Conservation (phyloP, 2,113 vertebrate species). For the Scophthalmus maximus region DNA sequence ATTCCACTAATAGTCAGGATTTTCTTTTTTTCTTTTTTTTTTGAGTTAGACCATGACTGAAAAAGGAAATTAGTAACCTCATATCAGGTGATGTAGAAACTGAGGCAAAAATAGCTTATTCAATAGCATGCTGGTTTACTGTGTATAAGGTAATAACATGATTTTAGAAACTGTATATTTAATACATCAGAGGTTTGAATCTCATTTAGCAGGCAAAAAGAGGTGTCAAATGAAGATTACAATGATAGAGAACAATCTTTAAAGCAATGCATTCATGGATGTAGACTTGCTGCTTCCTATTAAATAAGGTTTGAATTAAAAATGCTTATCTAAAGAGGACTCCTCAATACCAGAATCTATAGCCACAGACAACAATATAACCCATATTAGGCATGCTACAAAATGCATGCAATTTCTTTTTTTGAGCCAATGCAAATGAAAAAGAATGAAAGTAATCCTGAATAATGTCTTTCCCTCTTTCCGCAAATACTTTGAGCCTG, state of each 20-base stretch:
- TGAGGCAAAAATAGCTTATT: background rate
- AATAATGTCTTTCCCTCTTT: slow-evolving; percentile 58
- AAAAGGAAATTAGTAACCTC: too few species aligned
- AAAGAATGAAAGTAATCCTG: slow-evolving; percentile 52
- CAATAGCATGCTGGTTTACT: background rate
- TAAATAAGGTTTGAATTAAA: slow-evolving; percentile 57
- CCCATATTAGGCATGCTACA: slow-evolving; percentile 43
- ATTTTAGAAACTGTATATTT: slow-evolving; percentile 1
- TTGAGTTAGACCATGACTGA: too few species aligned
- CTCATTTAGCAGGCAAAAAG: slow-evolving; percentile 32
- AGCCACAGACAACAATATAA: slow-evolving; percentile 51
- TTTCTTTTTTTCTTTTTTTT: too few species aligned
- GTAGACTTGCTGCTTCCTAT: slow-evolving; percentile 35
- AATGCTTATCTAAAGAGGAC: slow-evolving; percentile 54
- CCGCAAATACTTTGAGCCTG: slow-evolving; percentile 59
- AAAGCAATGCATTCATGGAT: slow-evolving; percentile 30
- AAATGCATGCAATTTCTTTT: slow-evolving; percentile 60
- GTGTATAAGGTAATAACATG: background rate
- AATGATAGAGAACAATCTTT: slow-evolving; percentile 40
- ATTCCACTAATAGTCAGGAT: too few species aligned
- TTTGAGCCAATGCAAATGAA: slow-evolving; percentile 63
- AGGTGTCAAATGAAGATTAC: slow-evolving; percentile 43
- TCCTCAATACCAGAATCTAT: slow-evolving; percentile 41
- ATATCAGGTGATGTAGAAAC: background rate
- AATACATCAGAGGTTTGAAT: slow-evolving; percentile 17